Conservation (phyloP, 2,113 vertebrate genomes). For the Panthera uncia region DNA sequence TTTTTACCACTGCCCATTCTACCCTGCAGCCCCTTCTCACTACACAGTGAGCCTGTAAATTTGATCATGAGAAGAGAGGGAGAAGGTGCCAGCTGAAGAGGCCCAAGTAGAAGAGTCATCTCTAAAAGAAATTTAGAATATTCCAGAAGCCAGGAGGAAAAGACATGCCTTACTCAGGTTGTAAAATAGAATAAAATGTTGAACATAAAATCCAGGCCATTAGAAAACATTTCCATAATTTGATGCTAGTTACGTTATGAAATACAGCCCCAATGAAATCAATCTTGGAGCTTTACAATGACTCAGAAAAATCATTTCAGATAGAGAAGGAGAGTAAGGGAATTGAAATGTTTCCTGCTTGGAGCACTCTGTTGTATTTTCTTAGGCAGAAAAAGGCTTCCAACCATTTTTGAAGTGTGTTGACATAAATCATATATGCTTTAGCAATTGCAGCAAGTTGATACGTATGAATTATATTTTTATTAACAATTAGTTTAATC, state of each 20-base stretch:
- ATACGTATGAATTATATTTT: background rate
- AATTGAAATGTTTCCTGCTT: conserved; percentile 40
- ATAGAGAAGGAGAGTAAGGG: background rate
- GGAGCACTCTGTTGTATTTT: background rate
- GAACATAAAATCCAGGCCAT: conserved; percentile 36
- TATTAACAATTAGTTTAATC: conserved; percentile 11
- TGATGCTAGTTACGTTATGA: conserved; percentile 42
- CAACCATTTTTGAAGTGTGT: background rate
- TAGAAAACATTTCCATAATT: conserved; percentile 52
- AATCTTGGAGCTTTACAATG: background rate
- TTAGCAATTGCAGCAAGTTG: conserved; percentile 17
- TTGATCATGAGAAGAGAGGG: background rate
- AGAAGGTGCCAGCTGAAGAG: background rate
- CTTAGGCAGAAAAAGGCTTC: conserved; percentile 27
- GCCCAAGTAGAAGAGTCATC: conserved; percentile 7
- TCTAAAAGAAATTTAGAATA: conserved; percentile 49
- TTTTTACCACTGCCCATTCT: background rate
- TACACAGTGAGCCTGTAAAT: background rate
- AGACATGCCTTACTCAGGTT: background rate
- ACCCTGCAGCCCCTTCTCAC: background rate
- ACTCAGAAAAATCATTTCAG: conserved; percentile 41
- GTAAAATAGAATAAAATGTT: conserved; percentile 33
- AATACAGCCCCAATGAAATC: conserved; percentile 43
- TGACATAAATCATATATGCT: background rate
- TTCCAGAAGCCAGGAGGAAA: conserved; percentile 43